Conservation (phyloP, 2,888 invertebrate species). For the Criorhina ranunculi region DNA sequence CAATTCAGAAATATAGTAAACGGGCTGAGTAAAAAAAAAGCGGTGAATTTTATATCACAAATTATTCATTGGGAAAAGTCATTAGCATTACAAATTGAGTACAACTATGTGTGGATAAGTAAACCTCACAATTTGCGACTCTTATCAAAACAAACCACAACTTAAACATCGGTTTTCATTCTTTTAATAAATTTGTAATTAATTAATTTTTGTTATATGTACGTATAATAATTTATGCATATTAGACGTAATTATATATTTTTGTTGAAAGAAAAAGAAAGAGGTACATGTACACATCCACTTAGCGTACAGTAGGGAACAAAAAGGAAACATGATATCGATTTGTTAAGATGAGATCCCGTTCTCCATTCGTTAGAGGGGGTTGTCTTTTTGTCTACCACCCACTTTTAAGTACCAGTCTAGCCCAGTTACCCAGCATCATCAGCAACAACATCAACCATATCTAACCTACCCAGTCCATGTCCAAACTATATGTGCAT, state of each 20-base stretch:
- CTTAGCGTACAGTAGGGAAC: conserved; percentile 70
- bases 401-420: conserved; percentile 70
- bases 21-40: too few relatives aligned
- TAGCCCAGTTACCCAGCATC: conserved; percentile 72
- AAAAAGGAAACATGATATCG: conserved; percentile 78
- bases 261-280: conserved; percentile 20
- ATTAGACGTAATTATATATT: conserved; percentile 24
- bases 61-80: too few relatives aligned
- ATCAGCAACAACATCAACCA: conserved; percentile 78
- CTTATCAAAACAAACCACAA: too few relatives aligned
- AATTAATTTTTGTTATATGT: too few relatives aligned
- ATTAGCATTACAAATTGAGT: too few relatives aligned
- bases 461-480: conserved; percentile 65
- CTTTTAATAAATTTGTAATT: too few relatives aligned
- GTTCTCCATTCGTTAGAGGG: conserved; percentile 45
- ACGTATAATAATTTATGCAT: neutral
- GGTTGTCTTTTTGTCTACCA: conserved; percentile 69
- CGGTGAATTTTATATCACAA: too few relatives aligned
- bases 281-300: conserved; percentile 16
- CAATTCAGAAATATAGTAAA: too few relatives aligned
- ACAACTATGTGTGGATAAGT: too few relatives aligned
- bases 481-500: conserved; percentile 60
- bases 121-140: too few relatives aligned
- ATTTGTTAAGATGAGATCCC: conserved; percentile 75
- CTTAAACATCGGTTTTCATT: too few relatives aligned